Percentiles rank a stretch among this genome's conserved stretches.
Evolutionary conservation across 1,140 invertebrate genomes (phyloP).

Genomic region (Stegodyphus dumicola): DNA sequence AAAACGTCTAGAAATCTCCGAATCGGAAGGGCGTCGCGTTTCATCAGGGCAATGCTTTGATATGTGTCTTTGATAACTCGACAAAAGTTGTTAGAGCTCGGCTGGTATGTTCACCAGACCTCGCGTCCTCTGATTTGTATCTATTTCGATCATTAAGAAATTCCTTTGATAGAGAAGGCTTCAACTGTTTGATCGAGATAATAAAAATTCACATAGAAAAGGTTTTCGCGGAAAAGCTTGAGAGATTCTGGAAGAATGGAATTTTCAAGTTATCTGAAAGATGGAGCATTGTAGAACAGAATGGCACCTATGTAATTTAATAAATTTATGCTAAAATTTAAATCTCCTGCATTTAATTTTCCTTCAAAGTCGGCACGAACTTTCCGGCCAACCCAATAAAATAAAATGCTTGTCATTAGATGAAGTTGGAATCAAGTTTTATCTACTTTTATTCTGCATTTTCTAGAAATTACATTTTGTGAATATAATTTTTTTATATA

Average conservation of each 20-base stretch:
- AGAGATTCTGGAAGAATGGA: background rate
- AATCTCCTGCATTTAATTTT: background rate
- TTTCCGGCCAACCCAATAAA: background rate
- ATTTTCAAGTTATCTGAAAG: conserved; percentile 11
- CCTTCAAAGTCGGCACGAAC: background rate
- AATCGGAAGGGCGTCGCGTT: conserved; percentile 17
- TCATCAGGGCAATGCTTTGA: conserved; percentile 63
- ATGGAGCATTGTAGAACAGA: conserved; percentile 4
- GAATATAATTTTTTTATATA: no score
- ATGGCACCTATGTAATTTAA: conserved; percentile 18
- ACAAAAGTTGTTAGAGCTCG: conserved; percentile 66
- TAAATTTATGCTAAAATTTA: conserved; percentile 24
- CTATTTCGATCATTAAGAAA: conserved; percentile 65
- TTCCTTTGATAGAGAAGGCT: conserved; percentile 2
- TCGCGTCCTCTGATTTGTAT: conserved; percentile 69
- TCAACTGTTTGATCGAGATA: background rate
- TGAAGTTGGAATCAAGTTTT: no score
- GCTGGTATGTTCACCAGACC: conserved; percentile 68
- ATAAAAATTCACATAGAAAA: background rate
- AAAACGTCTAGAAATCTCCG: conserved; percentile 5
- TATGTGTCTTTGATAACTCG: conserved; percentile 62
- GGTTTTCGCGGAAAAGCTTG: conserved; percentile 15
- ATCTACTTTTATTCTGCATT: no score
- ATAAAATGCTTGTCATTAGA: no score
- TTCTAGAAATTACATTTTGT: no score